Base-by-base conservation (phyloP, 2,113 vertebrate species). In the Prochilodus magdalenae region DNA sequence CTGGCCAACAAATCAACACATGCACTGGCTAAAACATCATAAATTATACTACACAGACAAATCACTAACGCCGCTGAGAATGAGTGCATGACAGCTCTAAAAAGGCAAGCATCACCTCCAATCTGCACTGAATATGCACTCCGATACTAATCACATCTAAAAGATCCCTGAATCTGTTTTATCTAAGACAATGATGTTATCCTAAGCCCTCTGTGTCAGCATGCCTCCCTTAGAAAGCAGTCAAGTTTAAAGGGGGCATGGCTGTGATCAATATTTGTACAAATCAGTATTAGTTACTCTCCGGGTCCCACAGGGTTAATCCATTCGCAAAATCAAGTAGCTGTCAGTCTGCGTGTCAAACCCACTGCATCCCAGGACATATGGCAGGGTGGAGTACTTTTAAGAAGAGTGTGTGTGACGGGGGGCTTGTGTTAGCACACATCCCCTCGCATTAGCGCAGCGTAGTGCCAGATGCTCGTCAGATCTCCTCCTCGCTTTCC, bases 221-320 rank as follows among this genome's bases (percentile, higher is more conserved):
- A 12, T 30, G 47, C 20, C 81, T 86, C 83, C 60, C 74, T 83
- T 57, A 44, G 16, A 65, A 69, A 44, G 55, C 78, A 51, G 63
- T 83, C 72, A 51, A 73, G 77, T 84, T 60, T 85, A 84, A 88
- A 88, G 40, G 22, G 72, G 77, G 84, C 60, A 75, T 71, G 66
- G 70, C 71, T 75, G 33, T 93, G 93, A 95, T 95, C 93, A 93
- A 94, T 95, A 95, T 89, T 92, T 94, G 92, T 92, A 96, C 91
- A 94, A 96, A 95, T 94, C 84, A 83, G 86, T 73, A 85, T 80
- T 77, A 87, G 67, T 74, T 63, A 26, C 84, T 83, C 72, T n/a
- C 24, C 74, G 65, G 91, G 89, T 95, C 94, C 90, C 92, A 55
- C 94, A 94, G 94, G 95, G 94, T 93, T 94, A 95, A 96, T 94